Evolutionary conservation across 2,113 vertebrate species (phyloP), one percentile per base, ranked within the genome.

Genomic region (Salvelinus alpinus): DNA sequence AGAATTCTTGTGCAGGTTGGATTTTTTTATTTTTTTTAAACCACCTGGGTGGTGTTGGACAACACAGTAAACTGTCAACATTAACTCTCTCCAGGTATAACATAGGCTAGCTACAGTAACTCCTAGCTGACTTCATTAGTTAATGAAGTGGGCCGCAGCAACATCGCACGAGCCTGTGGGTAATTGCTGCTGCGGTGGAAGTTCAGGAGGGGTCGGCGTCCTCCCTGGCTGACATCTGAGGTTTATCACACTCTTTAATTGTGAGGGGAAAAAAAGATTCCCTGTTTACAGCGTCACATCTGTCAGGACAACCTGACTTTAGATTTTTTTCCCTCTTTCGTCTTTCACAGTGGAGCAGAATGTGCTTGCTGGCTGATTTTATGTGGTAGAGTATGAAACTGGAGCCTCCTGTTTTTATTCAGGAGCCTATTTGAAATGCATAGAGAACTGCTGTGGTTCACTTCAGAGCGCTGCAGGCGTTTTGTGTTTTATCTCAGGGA

Each of bases 191-290:
- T 44, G 31, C 29, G 18, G 66, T 75, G 25, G 6, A 66, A 74
- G 70, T 74, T 67, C 3, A 68, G 0, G 31, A 73, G 48, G 38
- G 9, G 38, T 44, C 8, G 7, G 69, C 13, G 11, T 44, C 38
- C 9, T 44, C 38, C 2, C 38, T 87, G 82, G 79, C 79, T 85
- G 87, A 92, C 91, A 87, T 81, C 85, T 78, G 73, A 83, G 79
- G 86, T 90, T 90, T 89, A 89, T 90, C 87, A 85, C 77, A 88
- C 94, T 93, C 92, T 94, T 91, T 93, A 94, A 92, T 92, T 93
- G 91, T 91, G 85, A 77, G 34, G 34, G 31, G 78, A 65, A 85
- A 90, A 91, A 88, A 87, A 89, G 81, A 87, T 80, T 88, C 85
- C 74, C 84, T 84, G 87, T 91, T 92, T 90, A 88, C 80, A 76